Evolutionary conservation across 1,140 invertebrate genomes (phyloP).

Genomic region (Pectinophora gossypiella): DNA sequence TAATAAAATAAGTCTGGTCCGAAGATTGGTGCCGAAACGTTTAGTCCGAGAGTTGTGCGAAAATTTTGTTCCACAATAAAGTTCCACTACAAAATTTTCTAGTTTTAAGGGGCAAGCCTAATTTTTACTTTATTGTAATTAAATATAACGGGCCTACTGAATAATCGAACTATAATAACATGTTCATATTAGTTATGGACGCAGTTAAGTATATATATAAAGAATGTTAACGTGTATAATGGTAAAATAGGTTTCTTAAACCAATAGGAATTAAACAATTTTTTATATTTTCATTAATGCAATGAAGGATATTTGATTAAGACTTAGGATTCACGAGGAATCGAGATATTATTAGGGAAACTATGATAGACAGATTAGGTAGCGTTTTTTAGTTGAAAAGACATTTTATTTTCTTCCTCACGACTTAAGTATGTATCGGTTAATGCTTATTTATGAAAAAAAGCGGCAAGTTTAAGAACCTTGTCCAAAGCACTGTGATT

Average conservation of each 20-base stretch:
- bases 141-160: slow-evolving; percentile 61
- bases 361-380: slow-evolving; percentile 33
- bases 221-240: slow-evolving; percentile 67
- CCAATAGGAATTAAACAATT: slow-evolving; percentile 65
- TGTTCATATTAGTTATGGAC: slow-evolving; percentile 41
- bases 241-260: slow-evolving; percentile 70
- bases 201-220: slow-evolving; percentile 62
- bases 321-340: slow-evolving; percentile 50
- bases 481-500: slow-evolving; percentile 69
- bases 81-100: slow-evolving; percentile 54
- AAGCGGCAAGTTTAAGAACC: slow-evolving; percentile 55
- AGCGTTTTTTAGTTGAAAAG: slow-evolving; percentile 65
- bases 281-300: slow-evolving; percentile 70
- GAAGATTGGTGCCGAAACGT: slow-evolving; percentile 21
- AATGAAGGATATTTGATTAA: slow-evolving; percentile 63
- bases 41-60: slow-evolving; percentile 27
- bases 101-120: slow-evolving; percentile 60
- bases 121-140: slow-evolving; percentile 62
- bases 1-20: slow-evolving; percentile 29
- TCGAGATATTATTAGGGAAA: slow-evolving; percentile 10
- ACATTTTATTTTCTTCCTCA: slow-evolving; percentile 57
- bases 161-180: slow-evolving; percentile 60
- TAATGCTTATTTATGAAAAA: slow-evolving; percentile 65
- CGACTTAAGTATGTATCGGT: slow-evolving; percentile 33
- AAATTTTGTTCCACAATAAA: slow-evolving; percentile 47